These are phyloP conservation scores for Poecile montanus DNA, from an alignment of 2,797 vertebrate species.

Conservation along the genomic window DNA sequence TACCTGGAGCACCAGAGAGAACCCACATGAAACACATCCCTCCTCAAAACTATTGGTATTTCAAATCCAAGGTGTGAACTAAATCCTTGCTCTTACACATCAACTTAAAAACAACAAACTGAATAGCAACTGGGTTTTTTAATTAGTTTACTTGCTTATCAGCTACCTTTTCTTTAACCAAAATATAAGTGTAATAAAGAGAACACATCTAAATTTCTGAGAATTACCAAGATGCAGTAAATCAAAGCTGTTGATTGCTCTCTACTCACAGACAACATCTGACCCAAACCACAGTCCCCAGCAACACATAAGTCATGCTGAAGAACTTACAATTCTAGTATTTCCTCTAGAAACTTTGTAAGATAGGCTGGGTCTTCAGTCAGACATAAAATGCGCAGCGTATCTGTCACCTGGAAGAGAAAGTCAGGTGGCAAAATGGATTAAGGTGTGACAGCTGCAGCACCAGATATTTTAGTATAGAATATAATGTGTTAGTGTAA, in stretches of 20 bases:
- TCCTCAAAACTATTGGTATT: neutral
- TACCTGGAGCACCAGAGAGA: constrained; percentile 78
- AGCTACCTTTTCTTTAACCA: neutral
- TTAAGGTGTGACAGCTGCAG: neutral
- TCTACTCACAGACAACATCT: neutral
- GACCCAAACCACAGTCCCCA: neutral
- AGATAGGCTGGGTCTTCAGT: constrained; percentile 88
- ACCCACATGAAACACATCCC: neutral
- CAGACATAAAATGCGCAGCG: constrained; percentile 89
- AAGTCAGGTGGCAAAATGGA: neutral
- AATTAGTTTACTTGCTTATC: neutral
- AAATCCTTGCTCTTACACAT: neutral
- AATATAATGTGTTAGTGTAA: neutral
- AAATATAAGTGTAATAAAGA: neutral
- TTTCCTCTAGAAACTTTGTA: constrained; percentile 86
- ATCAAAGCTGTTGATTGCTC: neutral
- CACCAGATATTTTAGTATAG: neutral
- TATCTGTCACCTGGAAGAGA: constrained; percentile 84
- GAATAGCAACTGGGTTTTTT: neutral
- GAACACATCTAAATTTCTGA: neutral
- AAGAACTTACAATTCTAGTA: constrained; percentile 84
- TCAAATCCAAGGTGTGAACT: neutral
- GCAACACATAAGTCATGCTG: neutral
- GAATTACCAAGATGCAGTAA: neutral
- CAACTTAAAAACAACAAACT: neutral